phyloP scores from a whole-genome alignment of 2,797 vertebrate species.

The Argyrosomus regius region DNA sequence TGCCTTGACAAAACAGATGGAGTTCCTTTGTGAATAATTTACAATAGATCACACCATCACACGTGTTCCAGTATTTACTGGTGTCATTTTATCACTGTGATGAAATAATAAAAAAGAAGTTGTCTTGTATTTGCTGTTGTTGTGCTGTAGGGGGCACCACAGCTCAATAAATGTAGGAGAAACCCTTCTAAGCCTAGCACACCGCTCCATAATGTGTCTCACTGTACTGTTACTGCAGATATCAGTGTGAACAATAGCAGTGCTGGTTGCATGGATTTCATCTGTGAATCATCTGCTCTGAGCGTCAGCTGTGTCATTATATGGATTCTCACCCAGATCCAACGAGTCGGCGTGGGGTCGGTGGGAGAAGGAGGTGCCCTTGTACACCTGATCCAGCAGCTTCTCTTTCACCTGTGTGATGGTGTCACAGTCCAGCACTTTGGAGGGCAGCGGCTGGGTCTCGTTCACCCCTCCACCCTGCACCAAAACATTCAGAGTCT shows the following conservation, averaged over 20 bases:
- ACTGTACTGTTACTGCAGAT: not conserved
- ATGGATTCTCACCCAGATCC: slow-evolving; percentile 91
- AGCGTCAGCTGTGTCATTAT: too few species aligned
- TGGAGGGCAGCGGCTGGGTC: slow-evolving; percentile 90
- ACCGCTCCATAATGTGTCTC: not conserved
- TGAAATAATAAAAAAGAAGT: not conserved
- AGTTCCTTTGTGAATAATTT: not conserved
- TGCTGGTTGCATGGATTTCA: not conserved
- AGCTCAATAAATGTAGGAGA: not conserved
- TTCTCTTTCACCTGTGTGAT: slow-evolving; percentile 99
- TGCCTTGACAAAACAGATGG: not conserved
- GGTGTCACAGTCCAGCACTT: slow-evolving; percentile 96
- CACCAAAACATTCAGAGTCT: slow-evolving; percentile 93
- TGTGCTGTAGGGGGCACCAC: slow-evolving; percentile 39
- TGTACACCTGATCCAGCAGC: slow-evolving; percentile 96
- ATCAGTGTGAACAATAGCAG: not conserved
- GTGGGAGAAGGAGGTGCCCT: slow-evolving; percentile 92
- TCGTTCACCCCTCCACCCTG: slow-evolving; percentile 87
- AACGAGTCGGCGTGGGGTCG: slow-evolving; percentile 92
- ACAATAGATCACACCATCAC: not conserved
- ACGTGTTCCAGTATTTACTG: not conserved
- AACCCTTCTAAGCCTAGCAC: not conserved
- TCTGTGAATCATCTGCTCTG: too few species aligned
- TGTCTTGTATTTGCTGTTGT: not conserved
- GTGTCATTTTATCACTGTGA: not conserved